Base-by-base conservation (phyloP, 2,888 invertebrate genomes). In the Rhodophaea formosa region DNA sequence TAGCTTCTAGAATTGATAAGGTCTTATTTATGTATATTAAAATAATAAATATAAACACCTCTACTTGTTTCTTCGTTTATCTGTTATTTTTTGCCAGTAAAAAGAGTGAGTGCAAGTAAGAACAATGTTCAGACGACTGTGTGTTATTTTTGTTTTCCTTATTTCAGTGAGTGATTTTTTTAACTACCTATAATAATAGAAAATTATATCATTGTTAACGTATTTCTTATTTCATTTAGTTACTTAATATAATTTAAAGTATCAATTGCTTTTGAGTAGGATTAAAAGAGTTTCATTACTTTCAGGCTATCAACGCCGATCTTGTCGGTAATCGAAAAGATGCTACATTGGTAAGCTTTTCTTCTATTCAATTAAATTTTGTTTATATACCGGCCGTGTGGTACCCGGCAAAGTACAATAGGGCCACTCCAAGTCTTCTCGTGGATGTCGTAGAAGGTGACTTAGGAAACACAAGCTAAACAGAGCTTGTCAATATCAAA, bases 291-390 rank as follows among this genome's bases (percentile, higher is more conserved):
- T 23, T 23, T 23, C 23, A 23, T 35, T 7, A 47, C 17, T 58
- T 75, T 69, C 72, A 86, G 85, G 57, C 59, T 1, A 61, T 63
- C 12, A 66, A 66, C 15, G 77, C 74, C 23, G 81, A 83, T 62
- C 60, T 81, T 1, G 53, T 79, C 1, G 62, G 51, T 1, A 70
- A 76, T 57, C 70, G 52, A 35, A 80, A 69, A 66, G 79, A 78
- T 17, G 86, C 84, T 8, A 82, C 80, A 17, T 66, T 88, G 75
- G 87, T 88, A 76, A 75, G 66, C 61, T 30, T 14, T 29, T 10
- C 14, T 29, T 1, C 2, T 17, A 44, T 32, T 15, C n/a, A n/a
- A n/a, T n/a, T n/a, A n/a, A n/a, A n/a, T n/a, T n/a, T n/a, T n/a
- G n/a, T n/a, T n/a, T n/a, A n/a, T n/a, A n/a, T n/a, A n/a, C n/a